Base-by-base conservation (phyloP, 2,113 vertebrate genomes). In the Oncorhynchus gorbuscha region DNA sequence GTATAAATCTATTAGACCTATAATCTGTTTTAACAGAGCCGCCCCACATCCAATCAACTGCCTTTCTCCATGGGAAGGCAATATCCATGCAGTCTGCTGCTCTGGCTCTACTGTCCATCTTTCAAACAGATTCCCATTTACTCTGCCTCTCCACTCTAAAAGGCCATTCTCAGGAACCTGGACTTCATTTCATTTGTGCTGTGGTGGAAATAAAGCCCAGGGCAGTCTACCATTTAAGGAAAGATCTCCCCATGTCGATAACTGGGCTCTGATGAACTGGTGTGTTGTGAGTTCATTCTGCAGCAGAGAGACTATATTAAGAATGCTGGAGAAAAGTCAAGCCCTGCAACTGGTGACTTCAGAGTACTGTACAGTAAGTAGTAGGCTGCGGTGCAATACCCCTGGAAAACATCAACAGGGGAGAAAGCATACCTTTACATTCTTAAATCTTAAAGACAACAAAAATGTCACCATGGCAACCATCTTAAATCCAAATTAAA, bases 161-260 rank as follows among this genome's bases (percentile, higher is more conserved):
- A 88, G 82, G 85, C 51, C 79, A 81, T 85, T 86, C 81, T 80
- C 74, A 87, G 83, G n/a, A n/a, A 83, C 75, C 82, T 82, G 79
- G 81, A 86, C 39, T 45, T 45, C 68, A 85, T 85, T 87, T 86
- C 74, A 79, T 79, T 76, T 81, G 78, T 5, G 12, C 51, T 76
- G 81, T 81, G 75, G 77, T 89, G 88, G 83, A 90, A 89, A 88
- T 79, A 79, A 55, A 80, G 81, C 85, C 74, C 81, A 66, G 82
- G 84, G 86, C 82, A 81, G 87, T 92, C 88, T 82, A 91, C 90
- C 92, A 91, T 93, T 91, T 92, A 93, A 88, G 91, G 92, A 90
- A 72, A 91, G 84, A 89, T 90, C 88, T 86, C 79, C 79, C 80
- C 69, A 81, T 84, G 87, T 89, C 84, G 77, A 90, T 91, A 87